Conservation (phyloP, 2,797 vertebrate genomes). For the Galagoides demidoff region DNA sequence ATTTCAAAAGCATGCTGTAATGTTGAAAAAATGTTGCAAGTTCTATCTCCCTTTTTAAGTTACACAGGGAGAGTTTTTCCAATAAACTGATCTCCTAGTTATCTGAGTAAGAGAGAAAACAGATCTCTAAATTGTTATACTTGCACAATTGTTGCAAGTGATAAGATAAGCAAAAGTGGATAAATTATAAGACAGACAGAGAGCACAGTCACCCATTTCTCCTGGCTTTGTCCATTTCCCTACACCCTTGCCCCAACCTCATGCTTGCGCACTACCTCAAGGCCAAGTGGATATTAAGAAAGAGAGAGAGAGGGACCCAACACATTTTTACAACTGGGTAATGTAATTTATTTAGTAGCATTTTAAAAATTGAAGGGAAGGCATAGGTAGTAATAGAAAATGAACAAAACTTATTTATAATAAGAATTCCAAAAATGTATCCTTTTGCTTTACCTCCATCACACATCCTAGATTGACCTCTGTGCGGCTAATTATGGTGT, state of each 20-base stretch:
- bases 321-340: background rate
- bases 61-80: background rate
- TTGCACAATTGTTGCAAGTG: background rate
- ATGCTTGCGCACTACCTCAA: background rate
- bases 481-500: background rate
- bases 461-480: background rate
- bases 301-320: background rate
- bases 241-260: background rate
- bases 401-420: background rate
- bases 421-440: background rate
- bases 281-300: background rate
- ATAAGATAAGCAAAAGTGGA: background rate
- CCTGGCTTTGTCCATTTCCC: background rate
- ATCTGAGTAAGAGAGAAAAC: background rate
- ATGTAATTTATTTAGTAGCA: background rate
- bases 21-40: background rate
- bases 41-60: constrained; percentile 2
- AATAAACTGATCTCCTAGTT: background rate
- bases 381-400: background rate
- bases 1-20: background rate
- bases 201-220: rapidly evolving
- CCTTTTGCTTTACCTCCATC: background rate
- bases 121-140: background rate
- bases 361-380: background rate
- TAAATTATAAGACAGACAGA: rapidly evolving